Conservation (phyloP, 1,140 invertebrate species). For the Apis mellifera region DNA sequence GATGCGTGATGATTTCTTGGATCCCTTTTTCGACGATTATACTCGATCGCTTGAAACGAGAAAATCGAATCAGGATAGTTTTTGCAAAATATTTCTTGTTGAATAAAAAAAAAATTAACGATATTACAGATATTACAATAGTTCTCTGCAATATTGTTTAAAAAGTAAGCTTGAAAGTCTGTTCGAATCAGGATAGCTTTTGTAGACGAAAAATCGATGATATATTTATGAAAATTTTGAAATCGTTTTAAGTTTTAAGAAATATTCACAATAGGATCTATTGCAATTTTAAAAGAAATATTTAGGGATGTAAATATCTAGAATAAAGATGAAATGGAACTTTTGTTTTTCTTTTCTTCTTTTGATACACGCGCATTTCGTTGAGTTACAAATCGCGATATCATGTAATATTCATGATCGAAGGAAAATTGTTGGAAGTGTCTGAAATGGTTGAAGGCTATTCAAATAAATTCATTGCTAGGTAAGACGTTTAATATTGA, state of each 20-base stretch:
- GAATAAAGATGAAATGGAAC: too few relatives aligned
- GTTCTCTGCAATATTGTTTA: too few relatives aligned
- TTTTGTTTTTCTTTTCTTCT: neutral
- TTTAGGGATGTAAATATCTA: too few relatives aligned
- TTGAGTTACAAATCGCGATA: slow-evolving; percentile 11
- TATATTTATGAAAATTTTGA: too few relatives aligned
- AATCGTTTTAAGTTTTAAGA: too few relatives aligned
- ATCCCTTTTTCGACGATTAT: slow-evolving; percentile 1
- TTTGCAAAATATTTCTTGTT: too few relatives aligned
- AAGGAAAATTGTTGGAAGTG: slow-evolving; percentile 13
- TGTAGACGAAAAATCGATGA: too few relatives aligned
- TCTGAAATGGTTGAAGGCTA: slow-evolving; percentile 24
- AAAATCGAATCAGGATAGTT: slow-evolving; percentile 4
- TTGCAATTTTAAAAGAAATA: too few relatives aligned
- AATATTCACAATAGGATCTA: too few relatives aligned
- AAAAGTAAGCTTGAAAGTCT: too few relatives aligned
- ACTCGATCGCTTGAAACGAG: slow-evolving; percentile 3
- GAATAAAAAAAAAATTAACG: neutral
- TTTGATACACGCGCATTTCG: neutral
- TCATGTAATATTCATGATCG: slow-evolving; percentile 20
- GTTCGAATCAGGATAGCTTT: too few relatives aligned
- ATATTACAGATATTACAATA: too few relatives aligned
- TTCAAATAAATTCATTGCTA: slow-evolving; percentile 30
- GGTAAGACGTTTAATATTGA: slow-evolving; percentile 30
- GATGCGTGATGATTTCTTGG: slow-evolving; percentile 30